These are phyloP conservation scores for Furnarius figulus DNA, from an alignment of 2,113 vertebrate species.

Conservation along the genomic window DNA sequence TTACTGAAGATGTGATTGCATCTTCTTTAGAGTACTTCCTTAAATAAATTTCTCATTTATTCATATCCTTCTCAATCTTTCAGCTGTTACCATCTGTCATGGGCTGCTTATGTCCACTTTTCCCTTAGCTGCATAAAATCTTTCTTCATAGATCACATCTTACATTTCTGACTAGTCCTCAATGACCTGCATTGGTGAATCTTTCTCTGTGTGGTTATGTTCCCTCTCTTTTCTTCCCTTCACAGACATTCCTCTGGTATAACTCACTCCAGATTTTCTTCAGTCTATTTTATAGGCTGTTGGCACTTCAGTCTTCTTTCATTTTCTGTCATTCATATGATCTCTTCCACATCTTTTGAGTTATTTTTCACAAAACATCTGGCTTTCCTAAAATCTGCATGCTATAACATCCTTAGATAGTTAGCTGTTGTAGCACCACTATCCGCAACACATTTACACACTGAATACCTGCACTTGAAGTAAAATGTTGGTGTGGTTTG, in stretches of 20 bases:
- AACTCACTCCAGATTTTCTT: constrained; percentile 39
- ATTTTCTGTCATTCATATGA: neutral
- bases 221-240: constrained; percentile 8
- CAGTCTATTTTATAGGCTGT: constrained; percentile 1
- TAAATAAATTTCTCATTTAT: neutral
- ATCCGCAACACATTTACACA: neutral
- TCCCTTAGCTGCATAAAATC: neutral
- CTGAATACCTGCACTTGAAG: neutral
- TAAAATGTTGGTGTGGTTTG: neutral
- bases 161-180: neutral
- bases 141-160: neutral
- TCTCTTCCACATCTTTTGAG: neutral
- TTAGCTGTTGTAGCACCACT: neutral
- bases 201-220: neutral
- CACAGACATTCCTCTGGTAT: neutral
- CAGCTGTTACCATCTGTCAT: neutral
- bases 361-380: neutral
- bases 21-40: neutral
- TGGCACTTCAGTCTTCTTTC: neutral
- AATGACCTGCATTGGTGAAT: neutral
- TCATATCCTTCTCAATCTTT: neutral
- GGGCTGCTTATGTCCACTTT: neutral
- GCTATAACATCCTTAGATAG: neutral
- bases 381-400: neutral
- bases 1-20: neutral